Conservation (phyloP, 1,140 invertebrate genomes). For the Bacillus rossius region DNA sequence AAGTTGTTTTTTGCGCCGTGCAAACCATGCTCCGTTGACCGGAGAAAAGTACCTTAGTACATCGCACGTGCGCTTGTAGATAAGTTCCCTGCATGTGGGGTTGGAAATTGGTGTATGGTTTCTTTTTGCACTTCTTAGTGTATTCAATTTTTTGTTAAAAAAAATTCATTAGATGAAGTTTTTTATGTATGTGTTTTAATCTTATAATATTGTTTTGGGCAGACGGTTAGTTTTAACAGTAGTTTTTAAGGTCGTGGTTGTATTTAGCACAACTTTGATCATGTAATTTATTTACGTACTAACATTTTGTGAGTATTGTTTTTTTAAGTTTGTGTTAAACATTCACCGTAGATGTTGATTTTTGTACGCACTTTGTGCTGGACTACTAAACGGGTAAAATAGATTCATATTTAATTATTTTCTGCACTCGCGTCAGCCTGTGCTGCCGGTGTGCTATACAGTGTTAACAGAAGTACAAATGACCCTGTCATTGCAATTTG, state of each 20-base stretch:
- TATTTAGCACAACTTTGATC: conserved; percentile 10
- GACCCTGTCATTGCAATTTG: no score
- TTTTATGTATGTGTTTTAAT: conserved; percentile 7
- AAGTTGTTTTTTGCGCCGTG: no score
- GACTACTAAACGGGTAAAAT: conserved; percentile 18
- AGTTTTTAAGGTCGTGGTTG: conserved; percentile 12
- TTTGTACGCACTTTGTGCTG: conserved; percentile 13
- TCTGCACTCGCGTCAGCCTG: no score
- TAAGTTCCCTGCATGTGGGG: conserved; percentile 11
- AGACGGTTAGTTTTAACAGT: conserved; percentile 12
- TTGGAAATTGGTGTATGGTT: conserved; percentile 15
- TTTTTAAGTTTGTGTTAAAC: not conserved
- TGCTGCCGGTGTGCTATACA: no score
- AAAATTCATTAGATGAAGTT: conserved; percentile 4
- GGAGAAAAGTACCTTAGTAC: no score
- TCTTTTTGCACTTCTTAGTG: conserved; percentile 14
- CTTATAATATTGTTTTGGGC: conserved; percentile 11
- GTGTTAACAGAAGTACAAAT: no score
- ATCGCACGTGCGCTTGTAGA: no score
- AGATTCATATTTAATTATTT: not conserved
- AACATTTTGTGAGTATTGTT: conserved; percentile 11
- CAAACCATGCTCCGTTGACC: no score
- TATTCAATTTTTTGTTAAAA: conserved; percentile 13
- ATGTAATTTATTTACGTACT: conserved; percentile 14
- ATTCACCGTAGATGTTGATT: conserved; percentile 4